phyloP scores from a whole-genome alignment of 2,797 vertebrate genomes.

The Trematomus bernacchii region DNA sequence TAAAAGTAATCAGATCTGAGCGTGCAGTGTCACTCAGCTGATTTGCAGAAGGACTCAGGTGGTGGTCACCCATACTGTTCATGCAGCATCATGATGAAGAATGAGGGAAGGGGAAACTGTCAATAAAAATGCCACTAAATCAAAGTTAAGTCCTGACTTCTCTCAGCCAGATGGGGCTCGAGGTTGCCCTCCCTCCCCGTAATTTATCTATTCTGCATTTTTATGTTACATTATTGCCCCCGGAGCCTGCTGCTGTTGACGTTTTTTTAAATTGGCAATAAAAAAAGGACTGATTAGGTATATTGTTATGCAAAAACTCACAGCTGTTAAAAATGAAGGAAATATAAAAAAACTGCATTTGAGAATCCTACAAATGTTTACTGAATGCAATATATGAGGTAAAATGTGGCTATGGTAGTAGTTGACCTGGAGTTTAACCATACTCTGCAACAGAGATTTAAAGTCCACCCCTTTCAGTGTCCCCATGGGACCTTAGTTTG shows the following conservation, averaged over 20 bases:
- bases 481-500: no score
- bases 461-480: no score
- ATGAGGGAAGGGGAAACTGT: conserved; percentile 48
- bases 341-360: not conserved
- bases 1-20: conserved; percentile 36
- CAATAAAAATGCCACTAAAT: conserved; percentile 73
- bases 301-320: conserved; percentile 24
- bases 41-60: conserved; percentile 73
- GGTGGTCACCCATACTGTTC: conserved; percentile 48
- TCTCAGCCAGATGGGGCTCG: conserved; percentile 59
- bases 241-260: conserved; percentile 19
- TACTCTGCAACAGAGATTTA: no score
- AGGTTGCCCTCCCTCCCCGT: not conserved
- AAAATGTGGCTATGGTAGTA: not conserved
- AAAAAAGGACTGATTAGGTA: conserved; percentile 10
- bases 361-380: not conserved
- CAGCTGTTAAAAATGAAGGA: not conserved
- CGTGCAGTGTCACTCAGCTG: conserved; percentile 34
- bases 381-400: not conserved
- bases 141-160: conserved; percentile 44
- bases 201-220: conserved; percentile 46
- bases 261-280: conserved; percentile 23
- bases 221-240: conserved; percentile 40
- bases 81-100: conserved; percentile 27
- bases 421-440: no score